phyloP scores from a whole-genome alignment of 2,113 vertebrate genomes.

The Chaetura pelagica region DNA sequence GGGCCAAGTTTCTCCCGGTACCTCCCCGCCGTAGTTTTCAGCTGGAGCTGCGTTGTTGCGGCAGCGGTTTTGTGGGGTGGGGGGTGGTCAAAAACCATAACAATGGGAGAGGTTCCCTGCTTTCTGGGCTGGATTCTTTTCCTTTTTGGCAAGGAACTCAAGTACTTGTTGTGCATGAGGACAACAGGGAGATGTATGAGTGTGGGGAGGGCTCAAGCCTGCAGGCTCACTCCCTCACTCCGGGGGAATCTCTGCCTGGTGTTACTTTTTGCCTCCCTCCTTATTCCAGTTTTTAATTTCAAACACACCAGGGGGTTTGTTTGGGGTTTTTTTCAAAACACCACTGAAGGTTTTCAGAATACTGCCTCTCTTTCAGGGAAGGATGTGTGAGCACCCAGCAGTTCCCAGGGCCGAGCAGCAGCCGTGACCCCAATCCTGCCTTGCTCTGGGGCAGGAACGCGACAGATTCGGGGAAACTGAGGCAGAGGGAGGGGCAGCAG shows the following conservation, averaged over 20 bases:
- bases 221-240: neutral
- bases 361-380: neutral
- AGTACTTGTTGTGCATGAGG: neutral
- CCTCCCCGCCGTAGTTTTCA: too few species aligned
- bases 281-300: neutral
- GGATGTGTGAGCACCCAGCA: neutral
- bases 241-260: neutral
- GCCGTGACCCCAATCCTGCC: neutral
- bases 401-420: neutral
- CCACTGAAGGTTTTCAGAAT: accelerated
- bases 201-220: neutral
- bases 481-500: neutral
- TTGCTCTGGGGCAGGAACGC: accelerated
- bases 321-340: too few species aligned
- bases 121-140: neutral
- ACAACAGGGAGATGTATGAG: neutral
- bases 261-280: neutral
- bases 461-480: accelerated
- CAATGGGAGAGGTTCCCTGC: accelerated
- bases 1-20: accelerated
- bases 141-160: neutral
- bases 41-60: neutral
- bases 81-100: neutral
- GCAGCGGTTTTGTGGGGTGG: neutral
- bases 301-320: neutral